Conservation (phyloP, 2,113 vertebrate genomes). For the Phyllostomus discolor region DNA sequence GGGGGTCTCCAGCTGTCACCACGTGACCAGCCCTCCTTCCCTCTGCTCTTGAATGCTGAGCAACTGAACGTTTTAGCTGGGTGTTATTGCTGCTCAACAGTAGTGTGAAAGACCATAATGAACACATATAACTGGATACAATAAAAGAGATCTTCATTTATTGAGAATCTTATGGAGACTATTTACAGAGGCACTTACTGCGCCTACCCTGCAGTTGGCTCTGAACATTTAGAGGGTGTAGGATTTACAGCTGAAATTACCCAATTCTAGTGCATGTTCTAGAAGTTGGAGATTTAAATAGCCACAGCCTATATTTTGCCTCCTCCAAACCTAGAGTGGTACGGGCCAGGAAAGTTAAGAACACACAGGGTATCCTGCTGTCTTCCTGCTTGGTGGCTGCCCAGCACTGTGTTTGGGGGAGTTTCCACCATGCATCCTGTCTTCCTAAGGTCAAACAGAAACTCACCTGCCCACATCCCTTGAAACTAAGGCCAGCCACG, state of each 20-base stretch:
- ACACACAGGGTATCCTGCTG: background rate
- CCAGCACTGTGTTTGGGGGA: background rate
- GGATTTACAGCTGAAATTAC: background rate
- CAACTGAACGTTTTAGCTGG: background rate
- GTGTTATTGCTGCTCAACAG: background rate
- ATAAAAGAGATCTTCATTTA: background rate
- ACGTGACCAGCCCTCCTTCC: no score
- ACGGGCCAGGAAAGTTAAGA: background rate
- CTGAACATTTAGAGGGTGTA: background rate
- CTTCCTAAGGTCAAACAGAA: background rate
- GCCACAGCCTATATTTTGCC: background rate
- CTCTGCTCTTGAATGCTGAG: background rate
- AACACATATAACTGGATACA: background rate
- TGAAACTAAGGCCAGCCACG: background rate
- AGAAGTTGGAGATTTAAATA: conserved; percentile 16
- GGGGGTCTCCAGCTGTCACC: background rate
- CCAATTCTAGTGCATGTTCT: background rate
- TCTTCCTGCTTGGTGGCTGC: background rate
- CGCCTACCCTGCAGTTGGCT: background rate
- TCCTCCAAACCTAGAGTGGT: background rate
- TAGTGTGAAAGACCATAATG: background rate
- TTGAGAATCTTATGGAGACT: background rate
- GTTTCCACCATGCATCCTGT: background rate
- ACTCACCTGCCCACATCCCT: background rate
- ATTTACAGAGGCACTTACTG: background rate